These are phyloP conservation scores for human (Homo sapiens) DNA, from an alignment of 2,113 vertebrate species.

Conservation along the genomic window DNA sequence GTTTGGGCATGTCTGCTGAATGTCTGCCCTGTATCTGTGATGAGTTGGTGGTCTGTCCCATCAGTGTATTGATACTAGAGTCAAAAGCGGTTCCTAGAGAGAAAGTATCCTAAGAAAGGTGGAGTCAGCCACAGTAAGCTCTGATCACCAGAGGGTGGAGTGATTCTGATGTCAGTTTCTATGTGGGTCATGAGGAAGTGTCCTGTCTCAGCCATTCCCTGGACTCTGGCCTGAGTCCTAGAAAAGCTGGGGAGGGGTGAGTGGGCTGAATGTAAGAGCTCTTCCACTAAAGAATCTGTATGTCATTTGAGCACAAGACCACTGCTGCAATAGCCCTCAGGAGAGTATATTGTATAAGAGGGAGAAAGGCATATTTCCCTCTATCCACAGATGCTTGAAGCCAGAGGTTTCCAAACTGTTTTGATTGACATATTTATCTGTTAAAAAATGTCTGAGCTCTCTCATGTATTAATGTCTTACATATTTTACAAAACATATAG, in stretches of 20 bases:
- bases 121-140: background rate
- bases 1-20: background rate
- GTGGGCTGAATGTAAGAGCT: background rate
- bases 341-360: background rate
- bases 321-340: background rate
- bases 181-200: background rate
- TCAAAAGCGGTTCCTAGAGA: background rate
- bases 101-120: background rate
- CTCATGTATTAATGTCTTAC: background rate
- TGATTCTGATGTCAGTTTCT: background rate
- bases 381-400: background rate
- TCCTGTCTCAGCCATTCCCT: background rate
- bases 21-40: background rate
- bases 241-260: background rate
- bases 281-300: background rate
- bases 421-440: background rate
- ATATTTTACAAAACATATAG: slow-evolving; percentile 2
- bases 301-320: background rate
- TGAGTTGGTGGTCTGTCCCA: background rate
- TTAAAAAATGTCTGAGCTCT: background rate
- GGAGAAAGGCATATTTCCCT: background rate
- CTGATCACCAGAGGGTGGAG: background rate
- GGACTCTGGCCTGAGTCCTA: background rate
- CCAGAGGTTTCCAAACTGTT: background rate
- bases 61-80: background rate